These are phyloP conservation scores for Darevskia nairensis DNA, from an alignment of 2,797 vertebrate genomes.

Conservation along the genomic window DNA sequence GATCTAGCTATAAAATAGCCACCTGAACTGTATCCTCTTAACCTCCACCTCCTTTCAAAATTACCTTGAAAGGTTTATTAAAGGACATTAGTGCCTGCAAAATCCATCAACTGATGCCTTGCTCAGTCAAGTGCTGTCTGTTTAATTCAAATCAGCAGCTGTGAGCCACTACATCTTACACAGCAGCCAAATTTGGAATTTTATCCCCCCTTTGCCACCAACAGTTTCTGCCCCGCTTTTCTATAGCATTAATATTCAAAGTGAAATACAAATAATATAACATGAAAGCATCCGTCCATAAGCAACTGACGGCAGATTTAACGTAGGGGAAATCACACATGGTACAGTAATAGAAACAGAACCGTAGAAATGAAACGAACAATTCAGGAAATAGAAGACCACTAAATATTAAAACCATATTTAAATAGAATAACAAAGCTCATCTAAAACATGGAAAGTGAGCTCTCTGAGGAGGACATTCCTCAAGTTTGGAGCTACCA, in stretches of 20 bases:
- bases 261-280: not conserved
- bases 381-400: not conserved
- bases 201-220: not conserved
- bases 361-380: not conserved
- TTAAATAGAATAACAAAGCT: not conserved
- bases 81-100: slow-evolving; percentile 59
- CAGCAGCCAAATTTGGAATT: not conserved
- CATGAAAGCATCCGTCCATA: not conserved
- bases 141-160: slow-evolving; percentile 63
- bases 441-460: not conserved
- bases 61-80: slow-evolving; percentile 68
- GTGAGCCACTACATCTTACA: slow-evolving; percentile 37
- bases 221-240: not conserved
- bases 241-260: not conserved
- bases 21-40: slow-evolving; percentile 50
- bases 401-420: not conserved
- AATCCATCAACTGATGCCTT: slow-evolving; percentile 53
- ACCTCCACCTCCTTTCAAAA: slow-evolving; percentile 63
- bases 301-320: not conserved
- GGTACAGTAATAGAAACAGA: not conserved
- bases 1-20: slow-evolving; percentile 56
- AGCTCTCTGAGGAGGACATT: not conserved
- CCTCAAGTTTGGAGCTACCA: not conserved
- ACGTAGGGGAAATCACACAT: not conserved
- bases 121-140: slow-evolving; percentile 41